Evolutionary conservation across 2,797 vertebrate genomes (phyloP), one percentile per base, ranked within the genome.

Genomic region (Hylomyscus alleni): DNA sequence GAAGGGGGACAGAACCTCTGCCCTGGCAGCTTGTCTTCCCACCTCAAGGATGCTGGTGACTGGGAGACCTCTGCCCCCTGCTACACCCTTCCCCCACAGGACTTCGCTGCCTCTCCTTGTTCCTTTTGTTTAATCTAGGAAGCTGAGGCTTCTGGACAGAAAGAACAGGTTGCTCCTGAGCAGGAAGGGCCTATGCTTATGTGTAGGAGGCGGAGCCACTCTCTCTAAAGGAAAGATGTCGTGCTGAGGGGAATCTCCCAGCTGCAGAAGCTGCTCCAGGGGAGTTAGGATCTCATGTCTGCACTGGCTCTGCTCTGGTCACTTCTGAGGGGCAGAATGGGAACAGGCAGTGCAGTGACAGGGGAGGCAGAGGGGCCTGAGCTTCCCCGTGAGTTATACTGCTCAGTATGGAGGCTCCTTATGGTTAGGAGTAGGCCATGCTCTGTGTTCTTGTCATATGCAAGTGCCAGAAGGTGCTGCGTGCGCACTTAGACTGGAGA

Each of bases 121-220:
- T 82, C 65, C 40, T 81, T 82, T 89, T 37, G n/a, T 94, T 97
- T 97, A 96, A 96, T 94, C 89, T 76, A 31, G 62, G 82, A 85
- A 96, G 72, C 85, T 1, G 22, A 72, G 76, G 91, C 93, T 96
- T 95, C 93, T 90, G 94, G 87, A 89, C 93, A 90, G 94, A 92
- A 95, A 96, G 90, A 97, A 90, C 90, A 97, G 95, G 82, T 91
- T 97, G 93, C 90, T 95, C 44, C 91, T 97, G 95, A 94, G 83
- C 44, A 89, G 80, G 76, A 96, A 96, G 40, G 62, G 37, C 91
- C 85, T 93, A 50, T 95, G 82, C 65, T 47, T 80, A 65, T 95
- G 88, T 90, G 72, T 47, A 77, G 62, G 37, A 58, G 60, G 82
- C 88, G 88, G 86, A 67, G 76, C 50, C 40, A 1, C 72, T 93